Percentiles rank a stretch among this genome's conserved stretches.
phyloP scores from a whole-genome alignment of 2,888 invertebrate species.

The Steromphala cineraria region DNA sequence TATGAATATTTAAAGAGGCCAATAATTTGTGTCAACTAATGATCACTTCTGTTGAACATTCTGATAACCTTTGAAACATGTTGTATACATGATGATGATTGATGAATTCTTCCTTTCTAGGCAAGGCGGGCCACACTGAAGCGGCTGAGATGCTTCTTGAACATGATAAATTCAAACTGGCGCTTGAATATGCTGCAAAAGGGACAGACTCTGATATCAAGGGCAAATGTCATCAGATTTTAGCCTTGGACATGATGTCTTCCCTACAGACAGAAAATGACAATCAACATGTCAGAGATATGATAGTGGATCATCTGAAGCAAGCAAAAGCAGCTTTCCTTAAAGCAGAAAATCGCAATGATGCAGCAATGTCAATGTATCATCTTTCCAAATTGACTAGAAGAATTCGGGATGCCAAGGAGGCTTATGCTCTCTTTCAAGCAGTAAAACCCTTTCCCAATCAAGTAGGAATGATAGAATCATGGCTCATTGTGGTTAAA shows the following conservation, averaged over 20 bases:
- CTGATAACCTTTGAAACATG: too few relatives aligned
- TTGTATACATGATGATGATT: not conserved
- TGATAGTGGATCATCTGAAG: not conserved
- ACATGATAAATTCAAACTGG: slow-evolving; percentile 21
- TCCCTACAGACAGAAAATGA: not conserved
- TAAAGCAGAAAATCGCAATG: not conserved
- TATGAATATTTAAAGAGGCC: too few relatives aligned
- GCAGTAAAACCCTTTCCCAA: not conserved
- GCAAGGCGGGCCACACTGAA: not conserved
- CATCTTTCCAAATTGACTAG: not conserved
- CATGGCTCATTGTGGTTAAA: not conserved
- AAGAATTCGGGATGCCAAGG: not conserved
- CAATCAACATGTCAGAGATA: not conserved
- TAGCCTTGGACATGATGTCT: not conserved
- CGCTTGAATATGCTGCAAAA: slow-evolving; percentile 10
- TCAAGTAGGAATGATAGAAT: not conserved
- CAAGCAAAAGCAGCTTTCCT: not conserved
- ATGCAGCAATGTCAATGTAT: not conserved
- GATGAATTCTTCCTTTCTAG: not conserved
- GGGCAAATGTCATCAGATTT: slow-evolving; percentile 19
- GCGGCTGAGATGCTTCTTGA: slow-evolving; percentile 16
- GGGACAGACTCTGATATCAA: not conserved
- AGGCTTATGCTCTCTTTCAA: not conserved
- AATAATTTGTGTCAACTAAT: too few relatives aligned
- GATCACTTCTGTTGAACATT: too few relatives aligned